phyloP scores from a whole-genome alignment of 92 coral and sea anemone genomes.

The Palythoa grandis region DNA sequence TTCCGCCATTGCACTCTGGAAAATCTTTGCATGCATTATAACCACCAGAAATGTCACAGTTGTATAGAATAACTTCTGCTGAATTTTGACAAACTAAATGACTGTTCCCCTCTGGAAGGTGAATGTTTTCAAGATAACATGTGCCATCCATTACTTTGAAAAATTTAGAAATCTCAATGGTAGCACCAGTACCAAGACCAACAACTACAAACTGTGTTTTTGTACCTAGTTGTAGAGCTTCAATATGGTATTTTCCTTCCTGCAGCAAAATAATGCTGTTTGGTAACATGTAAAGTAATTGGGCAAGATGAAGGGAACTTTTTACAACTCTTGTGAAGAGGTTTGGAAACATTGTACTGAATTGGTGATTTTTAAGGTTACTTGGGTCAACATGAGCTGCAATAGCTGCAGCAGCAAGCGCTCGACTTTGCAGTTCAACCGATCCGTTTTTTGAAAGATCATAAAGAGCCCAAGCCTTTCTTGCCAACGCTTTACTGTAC shows the following conservation, averaged over 20 bases:
- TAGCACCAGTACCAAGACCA: conserved; percentile 1
- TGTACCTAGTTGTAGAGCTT: neutral
- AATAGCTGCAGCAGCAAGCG: too few species aligned
- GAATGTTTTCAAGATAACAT: neutral
- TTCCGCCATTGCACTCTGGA: conserved; percentile 83
- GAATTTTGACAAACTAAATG: neutral
- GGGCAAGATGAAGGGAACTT: neutral
- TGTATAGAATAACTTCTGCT: conserved; percentile 11
- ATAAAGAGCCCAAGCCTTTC: conserved; percentile 79
- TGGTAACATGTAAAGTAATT: conserved; percentile 18
- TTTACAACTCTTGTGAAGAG: conserved; percentile 38
- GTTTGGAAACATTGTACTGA: too few species aligned
- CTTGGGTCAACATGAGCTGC: too few species aligned
- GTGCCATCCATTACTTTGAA: conserved; percentile 44
- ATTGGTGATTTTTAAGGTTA: conserved; percentile 22
- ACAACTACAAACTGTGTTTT: neutral
- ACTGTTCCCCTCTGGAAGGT: too few species aligned
- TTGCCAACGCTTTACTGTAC: conserved; percentile 66
- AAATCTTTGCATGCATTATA: conserved; percentile 64
- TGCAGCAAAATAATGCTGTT: neutral
- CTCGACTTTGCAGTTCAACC: too few species aligned
- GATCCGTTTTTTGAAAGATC: too few species aligned
- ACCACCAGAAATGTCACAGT: conserved; percentile 69
- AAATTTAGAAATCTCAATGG: neutral
- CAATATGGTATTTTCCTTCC: neutral